A percentile compares a stretch with the other conserved stretches of the same genome.
These are phyloP conservation scores for Sebastes vulpes DNA, from an alignment of 2,797 vertebrate species.

Conservation along the genomic window DNA sequence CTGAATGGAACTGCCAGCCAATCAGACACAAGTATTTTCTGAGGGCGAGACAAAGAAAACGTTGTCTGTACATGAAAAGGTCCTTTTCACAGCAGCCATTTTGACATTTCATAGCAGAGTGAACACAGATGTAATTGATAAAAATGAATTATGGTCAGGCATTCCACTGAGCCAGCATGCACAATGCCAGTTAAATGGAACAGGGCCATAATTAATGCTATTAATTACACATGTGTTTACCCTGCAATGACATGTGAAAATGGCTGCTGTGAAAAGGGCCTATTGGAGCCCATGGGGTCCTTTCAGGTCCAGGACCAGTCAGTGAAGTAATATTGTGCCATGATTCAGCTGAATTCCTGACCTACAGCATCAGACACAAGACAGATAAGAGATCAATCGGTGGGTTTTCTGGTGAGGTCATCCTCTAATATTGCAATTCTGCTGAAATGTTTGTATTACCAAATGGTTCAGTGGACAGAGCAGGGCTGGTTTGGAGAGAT, in stretches of 20 bases:
- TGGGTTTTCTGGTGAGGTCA: neutral
- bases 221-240: too few relatives aligned
- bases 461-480: constrained; percentile 24
- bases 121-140: too few relatives aligned
- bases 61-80: neutral
- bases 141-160: too few relatives aligned
- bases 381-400: constrained; percentile 18
- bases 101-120: too few relatives aligned
- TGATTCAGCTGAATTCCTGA: constrained; percentile 5
- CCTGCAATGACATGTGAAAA: too few relatives aligned
- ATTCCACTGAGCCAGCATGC: too few relatives aligned
- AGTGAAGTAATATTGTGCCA: neutral
- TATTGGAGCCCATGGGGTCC: neutral
- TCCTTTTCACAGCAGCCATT: too few relatives aligned
- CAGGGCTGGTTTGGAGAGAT: constrained; percentile 21
- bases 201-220: too few relatives aligned
- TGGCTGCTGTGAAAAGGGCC: too few relatives aligned
- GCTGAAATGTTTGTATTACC: constrained; percentile 6
- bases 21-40: neutral
- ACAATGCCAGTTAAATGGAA: too few relatives aligned
- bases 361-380: neutral
- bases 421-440: neutral
- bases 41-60: neutral
- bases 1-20: neutral
- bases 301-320: neutral